Evolutionary conservation across 1,140 invertebrate species (phyloP).

Genomic region (Drosophila rufa): DNA sequence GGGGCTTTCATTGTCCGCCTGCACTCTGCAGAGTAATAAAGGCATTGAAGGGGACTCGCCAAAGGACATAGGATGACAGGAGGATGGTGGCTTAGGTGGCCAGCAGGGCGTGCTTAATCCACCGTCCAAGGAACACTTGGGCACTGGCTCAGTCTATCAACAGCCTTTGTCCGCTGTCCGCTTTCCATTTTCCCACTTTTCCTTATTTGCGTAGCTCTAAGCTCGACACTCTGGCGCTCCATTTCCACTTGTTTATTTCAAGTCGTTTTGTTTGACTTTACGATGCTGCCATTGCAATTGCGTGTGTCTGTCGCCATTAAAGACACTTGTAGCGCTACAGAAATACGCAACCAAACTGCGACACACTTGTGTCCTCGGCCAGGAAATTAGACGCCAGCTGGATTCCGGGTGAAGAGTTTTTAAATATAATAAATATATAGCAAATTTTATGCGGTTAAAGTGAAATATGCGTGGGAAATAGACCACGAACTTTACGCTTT

Average conservation of each 20-base stretch:
- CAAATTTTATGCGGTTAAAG: background rate
- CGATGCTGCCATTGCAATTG: constrained; percentile 42
- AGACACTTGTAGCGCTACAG: constrained; percentile 45
- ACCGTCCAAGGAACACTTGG: constrained; percentile 8
- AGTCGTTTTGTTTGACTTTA: constrained; percentile 47
- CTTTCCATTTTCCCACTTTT: constrained; percentile 7
- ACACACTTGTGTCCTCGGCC: constrained; percentile 1
- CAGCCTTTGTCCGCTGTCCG: constrained; percentile 26
- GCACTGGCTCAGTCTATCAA: constrained; percentile 23
- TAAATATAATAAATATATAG: constrained; percentile 4
- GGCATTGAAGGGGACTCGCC: background rate
- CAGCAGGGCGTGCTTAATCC: constrained; percentile 8
- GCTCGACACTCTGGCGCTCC: constrained; percentile 28
- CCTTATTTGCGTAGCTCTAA: constrained; percentile 22
- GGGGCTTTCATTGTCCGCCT: constrained; percentile 20
- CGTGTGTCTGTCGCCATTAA: constrained; percentile 29
- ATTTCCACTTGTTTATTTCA: constrained; percentile 35
- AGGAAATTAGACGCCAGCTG: constrained; percentile 21
- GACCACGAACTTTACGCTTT: background rate
- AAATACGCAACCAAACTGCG: constrained; percentile 12
- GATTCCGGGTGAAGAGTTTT: constrained; percentile 2
- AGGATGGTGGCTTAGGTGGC: background rate
- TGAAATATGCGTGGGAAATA: background rate
- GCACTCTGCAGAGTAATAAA: constrained; percentile 3
- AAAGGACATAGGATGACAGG: constrained; percentile 11